phyloP scores from a whole-genome alignment of 2,113 vertebrate species.

The Calyptommatus sinebrachiatus region DNA sequence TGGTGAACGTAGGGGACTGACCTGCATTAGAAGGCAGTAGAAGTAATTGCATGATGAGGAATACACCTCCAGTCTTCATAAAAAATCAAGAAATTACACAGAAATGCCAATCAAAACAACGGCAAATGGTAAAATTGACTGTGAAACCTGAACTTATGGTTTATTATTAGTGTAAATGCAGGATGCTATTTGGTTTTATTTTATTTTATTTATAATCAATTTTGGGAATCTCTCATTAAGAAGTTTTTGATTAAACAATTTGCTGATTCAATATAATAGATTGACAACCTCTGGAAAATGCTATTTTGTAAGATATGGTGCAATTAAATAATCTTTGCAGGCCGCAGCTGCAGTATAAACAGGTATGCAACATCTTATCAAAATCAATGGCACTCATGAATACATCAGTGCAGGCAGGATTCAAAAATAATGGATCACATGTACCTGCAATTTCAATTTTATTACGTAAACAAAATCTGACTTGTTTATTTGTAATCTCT shows the following conservation, averaged over 20 bases:
- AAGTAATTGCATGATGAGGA: too few species aligned
- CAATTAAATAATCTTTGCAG: background rate
- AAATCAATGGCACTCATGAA: constrained; percentile 9
- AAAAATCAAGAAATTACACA: background rate
- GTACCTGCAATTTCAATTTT: background rate
- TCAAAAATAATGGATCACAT: background rate
- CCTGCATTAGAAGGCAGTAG: too few species aligned
- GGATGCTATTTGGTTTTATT: background rate
- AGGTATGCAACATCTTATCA: background rate
- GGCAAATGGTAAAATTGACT: background rate
- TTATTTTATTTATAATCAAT: background rate
- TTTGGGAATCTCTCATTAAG: background rate
- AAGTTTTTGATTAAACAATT: background rate
- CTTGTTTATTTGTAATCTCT: constrained; percentile 34
- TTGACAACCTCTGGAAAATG: background rate
- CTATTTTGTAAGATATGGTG: background rate
- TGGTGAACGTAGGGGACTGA: too few species aligned
- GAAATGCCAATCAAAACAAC: background rate
- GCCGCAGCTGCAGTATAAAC: background rate
- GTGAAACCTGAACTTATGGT: background rate
- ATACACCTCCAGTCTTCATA: too few species aligned
- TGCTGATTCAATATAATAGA: background rate
- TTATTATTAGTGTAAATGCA: background rate
- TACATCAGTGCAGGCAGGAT: background rate
- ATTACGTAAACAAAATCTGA: background rate